phyloP scores from a whole-genome alignment of 2,888 invertebrate species.

The Ophion ellenae region DNA sequence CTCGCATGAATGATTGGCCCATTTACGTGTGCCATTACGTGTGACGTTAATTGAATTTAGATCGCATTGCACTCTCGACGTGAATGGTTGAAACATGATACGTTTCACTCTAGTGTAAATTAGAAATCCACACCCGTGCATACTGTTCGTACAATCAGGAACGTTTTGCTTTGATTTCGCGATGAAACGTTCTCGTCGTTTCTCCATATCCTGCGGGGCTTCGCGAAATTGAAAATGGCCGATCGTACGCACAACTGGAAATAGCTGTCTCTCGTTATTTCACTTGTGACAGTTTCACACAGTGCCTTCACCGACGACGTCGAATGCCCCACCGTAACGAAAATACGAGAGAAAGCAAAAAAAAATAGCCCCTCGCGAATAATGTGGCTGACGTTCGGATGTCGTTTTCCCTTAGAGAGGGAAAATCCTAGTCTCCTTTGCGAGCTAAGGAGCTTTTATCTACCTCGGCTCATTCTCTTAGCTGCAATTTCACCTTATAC shows the following conservation, averaged over 20 bases:
- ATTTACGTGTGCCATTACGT: no score
- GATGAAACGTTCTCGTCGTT: slow-evolving; percentile 24
- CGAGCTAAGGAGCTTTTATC: slow-evolving; percentile 17
- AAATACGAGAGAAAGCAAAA: slow-evolving; percentile 1
- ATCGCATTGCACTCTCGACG: no score
- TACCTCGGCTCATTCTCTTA: slow-evolving; percentile 10
- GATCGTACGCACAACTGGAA: slow-evolving; percentile 51
- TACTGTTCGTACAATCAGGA: background rate
- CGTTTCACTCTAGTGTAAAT: no score
- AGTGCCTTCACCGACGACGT: slow-evolving; percentile 12
- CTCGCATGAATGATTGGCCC: no score
- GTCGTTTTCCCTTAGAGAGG: slow-evolving; percentile 6
- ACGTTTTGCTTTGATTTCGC: slow-evolving; percentile 9
- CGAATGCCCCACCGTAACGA: slow-evolving; percentile 25
- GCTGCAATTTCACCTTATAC: slow-evolving; percentile 28
- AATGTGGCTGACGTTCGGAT: slow-evolving; percentile 5
- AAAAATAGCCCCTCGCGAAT: slow-evolving; percentile 19
- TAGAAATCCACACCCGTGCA: background rate
- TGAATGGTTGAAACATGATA: no score
- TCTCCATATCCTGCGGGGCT: slow-evolving; percentile 27
- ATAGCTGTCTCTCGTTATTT: slow-evolving; percentile 10
- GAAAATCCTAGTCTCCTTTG: background rate
- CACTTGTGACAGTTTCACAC: slow-evolving; percentile 1
- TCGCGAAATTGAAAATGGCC: slow-evolving; percentile 55
- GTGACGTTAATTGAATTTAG: no score